phyloP scores from a whole-genome alignment of 2,797 vertebrate genomes.

The Pantherophis alleghaniensis region DNA sequence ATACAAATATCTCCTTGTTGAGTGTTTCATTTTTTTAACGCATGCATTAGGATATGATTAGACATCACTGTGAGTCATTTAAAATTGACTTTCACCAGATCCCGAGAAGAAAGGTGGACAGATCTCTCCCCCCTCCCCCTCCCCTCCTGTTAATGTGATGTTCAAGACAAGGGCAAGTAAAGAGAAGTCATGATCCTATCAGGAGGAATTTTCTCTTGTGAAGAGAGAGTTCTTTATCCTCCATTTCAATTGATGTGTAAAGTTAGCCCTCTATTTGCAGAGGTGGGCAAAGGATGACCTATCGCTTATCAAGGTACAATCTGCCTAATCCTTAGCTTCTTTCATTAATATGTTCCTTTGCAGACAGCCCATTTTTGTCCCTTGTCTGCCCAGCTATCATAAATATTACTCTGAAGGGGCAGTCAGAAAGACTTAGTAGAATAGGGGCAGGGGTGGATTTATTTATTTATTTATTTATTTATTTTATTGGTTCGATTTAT shows the following conservation, averaged over 20 bases:
- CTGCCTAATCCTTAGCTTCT: not conserved
- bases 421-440: not conserved
- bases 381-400: not conserved
- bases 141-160: not conserved
- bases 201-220: not conserved
- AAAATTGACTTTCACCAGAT: not conserved
- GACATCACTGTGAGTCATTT: not conserved
- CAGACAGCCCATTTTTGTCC: not conserved
- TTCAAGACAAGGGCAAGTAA: not conserved
- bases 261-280: not conserved
- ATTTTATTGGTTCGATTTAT: no score
- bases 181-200: not conserved
- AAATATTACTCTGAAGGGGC: not conserved
- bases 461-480: no score
- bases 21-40: not conserved
- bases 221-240: not conserved
- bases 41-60: not conserved
- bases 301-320: not conserved
- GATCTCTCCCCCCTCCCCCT: not conserved
- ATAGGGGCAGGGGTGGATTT: no score
- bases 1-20: slow-evolving; percentile 1
- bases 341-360: not conserved
- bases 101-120: not conserved
- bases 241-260: not conserved
- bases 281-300: not conserved